phyloP scores from a whole-genome alignment of 2,888 invertebrate genomes.

The Antheraea assamensis region DNA sequence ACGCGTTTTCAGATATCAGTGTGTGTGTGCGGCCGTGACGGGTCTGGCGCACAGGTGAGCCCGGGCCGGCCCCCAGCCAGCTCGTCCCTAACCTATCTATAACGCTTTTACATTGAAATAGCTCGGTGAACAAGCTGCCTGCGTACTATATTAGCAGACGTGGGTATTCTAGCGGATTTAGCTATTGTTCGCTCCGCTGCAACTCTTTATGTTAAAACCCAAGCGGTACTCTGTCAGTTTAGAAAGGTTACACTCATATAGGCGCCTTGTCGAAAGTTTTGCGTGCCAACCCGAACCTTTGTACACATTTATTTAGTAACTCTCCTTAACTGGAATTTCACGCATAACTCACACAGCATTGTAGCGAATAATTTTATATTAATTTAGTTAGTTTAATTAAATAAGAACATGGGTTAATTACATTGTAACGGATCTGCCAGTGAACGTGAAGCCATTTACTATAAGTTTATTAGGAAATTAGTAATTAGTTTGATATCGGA shows the following conservation, averaged over 20 bases:
- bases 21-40: slow-evolving; percentile 58
- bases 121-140: slow-evolving; percentile 67
- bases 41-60: slow-evolving; percentile 75
- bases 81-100: slow-evolving; percentile 65
- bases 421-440: slow-evolving; percentile 37
- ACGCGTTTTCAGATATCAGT: slow-evolving; percentile 30
- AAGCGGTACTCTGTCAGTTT: slow-evolving; percentile 20
- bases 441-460: slow-evolving; percentile 21
- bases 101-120: slow-evolving; percentile 69
- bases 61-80: slow-evolving; percentile 70
- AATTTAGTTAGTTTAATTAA: slow-evolving; percentile 49
- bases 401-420: slow-evolving; percentile 43
- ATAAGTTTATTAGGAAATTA: not conserved
- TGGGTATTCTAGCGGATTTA: slow-evolving; percentile 35
- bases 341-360: slow-evolving; percentile 51
- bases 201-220: slow-evolving; percentile 30
- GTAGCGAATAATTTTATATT: slow-evolving; percentile 45
- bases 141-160: slow-evolving; percentile 64
- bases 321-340: slow-evolving; percentile 37
- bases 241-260: slow-evolving; percentile 43
- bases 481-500: slow-evolving; percentile 10
- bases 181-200: slow-evolving; percentile 37
- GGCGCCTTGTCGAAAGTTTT: slow-evolving; percentile 46
- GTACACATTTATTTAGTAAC: slow-evolving; percentile 52
- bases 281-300: slow-evolving; percentile 39